phyloP scores from a whole-genome alignment of 1,140 invertebrate genomes.

The Cataglyphis hispanica region DNA sequence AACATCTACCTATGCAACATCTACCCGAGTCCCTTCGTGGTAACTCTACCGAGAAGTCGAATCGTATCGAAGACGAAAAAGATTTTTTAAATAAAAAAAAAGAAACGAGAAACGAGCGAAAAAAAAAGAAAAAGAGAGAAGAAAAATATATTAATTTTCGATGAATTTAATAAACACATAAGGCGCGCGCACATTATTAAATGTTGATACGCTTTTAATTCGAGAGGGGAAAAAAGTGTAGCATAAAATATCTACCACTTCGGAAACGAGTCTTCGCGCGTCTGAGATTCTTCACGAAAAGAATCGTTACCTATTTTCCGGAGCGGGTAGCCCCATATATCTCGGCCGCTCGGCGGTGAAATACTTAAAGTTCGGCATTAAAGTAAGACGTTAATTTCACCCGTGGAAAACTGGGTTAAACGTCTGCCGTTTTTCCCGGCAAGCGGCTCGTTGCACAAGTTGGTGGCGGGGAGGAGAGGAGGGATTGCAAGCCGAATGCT shows the following conservation, averaged over 20 bases:
- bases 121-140: background rate
- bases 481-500: conserved; percentile 25
- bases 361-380: conserved; percentile 62
- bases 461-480: no score
- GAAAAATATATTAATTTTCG: background rate
- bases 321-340: conserved; percentile 28
- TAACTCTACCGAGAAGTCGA: conserved; percentile 58
- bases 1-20: conserved; percentile 67
- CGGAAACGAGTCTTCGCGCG: conserved; percentile 7
- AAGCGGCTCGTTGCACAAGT: conserved; percentile 24
- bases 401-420: conserved; percentile 60
- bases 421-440: conserved; percentile 31
- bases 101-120: background rate
- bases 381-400: conserved; percentile 58
- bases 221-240: background rate
- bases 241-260: conserved; percentile 1
- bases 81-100: background rate
- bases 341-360: conserved; percentile 23
- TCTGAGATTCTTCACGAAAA: conserved; percentile 34
- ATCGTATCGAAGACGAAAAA: background rate
- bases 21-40: conserved; percentile 54
- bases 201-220: background rate
- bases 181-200: background rate
- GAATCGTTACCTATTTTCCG: conserved; percentile 45
- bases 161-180: conserved; percentile 7